phyloP scores from a whole-genome alignment of 2,888 invertebrate species.

The Noctua pronuba region DNA sequence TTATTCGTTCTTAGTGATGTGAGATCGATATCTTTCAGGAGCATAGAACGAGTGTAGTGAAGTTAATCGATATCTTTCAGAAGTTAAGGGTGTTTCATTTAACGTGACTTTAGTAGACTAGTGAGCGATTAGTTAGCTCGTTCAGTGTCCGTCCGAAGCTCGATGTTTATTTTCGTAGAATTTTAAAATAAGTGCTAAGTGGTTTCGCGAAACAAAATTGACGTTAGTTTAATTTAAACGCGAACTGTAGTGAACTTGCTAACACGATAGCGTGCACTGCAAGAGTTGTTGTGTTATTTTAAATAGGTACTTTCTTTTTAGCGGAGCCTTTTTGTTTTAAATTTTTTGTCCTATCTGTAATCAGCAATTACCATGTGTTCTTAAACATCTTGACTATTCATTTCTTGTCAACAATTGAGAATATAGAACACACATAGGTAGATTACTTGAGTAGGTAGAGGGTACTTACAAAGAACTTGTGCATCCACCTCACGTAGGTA shows the following conservation, averaged over 20 bases:
- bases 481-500: constrained; percentile 6
- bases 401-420: constrained; percentile 4
- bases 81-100: constrained; percentile 73
- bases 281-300: constrained; percentile 22
- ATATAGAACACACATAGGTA: constrained; percentile 10
- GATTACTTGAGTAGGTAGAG: not conserved
- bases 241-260: constrained; percentile 27
- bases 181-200: constrained; percentile 47
- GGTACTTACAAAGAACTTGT: not conserved
- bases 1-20: constrained; percentile 60
- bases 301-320: not conserved
- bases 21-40: constrained; percentile 73
- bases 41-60: constrained; percentile 42
- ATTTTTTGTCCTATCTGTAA: not conserved
- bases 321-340: not conserved
- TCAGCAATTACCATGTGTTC: not conserved
- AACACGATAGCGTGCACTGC: constrained; percentile 28
- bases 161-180: constrained; percentile 49
- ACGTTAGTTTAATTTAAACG: constrained; percentile 50
- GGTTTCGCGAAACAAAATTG: constrained; percentile 49
- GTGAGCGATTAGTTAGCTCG: constrained; percentile 67
- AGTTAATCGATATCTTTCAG: constrained; percentile 72
- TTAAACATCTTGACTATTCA: not conserved
- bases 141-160: constrained; percentile 62
- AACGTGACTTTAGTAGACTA: constrained; percentile 71